Base-by-base conservation (phyloP, 2,888 invertebrate genomes). In the Linnaemya tessellans region DNA sequence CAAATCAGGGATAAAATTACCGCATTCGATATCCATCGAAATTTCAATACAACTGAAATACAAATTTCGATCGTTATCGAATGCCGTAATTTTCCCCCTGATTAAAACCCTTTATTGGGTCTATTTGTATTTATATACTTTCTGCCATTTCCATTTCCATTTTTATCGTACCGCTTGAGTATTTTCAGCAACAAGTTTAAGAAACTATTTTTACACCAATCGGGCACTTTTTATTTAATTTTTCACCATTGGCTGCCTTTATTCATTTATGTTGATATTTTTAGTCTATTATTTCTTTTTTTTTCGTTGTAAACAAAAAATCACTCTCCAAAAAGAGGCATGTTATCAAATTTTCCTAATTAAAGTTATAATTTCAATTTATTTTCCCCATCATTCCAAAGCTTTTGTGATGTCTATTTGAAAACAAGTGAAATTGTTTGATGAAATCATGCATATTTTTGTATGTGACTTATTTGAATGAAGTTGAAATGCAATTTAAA, bases 381-480 rank as follows among this genome's bases (percentile, higher is more conserved):
- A n/a, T 22, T 68, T 68, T 74, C 30, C 13, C 1, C 62, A 30
- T 35, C n/a, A 35, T 58, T 8, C 1, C 25, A 68, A 70, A 35
- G 85, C 85, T 85, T 85, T 79, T 85, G 85, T 85, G 74, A 82
- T 82, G 78, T 78, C 46, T 35, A 13, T 22, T 81, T 68, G 18
- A 38, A 75, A 67, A 60, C 9, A 58, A 41, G 22, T 43, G n/a
- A 62, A 71, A 70, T 58, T 58, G 41, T 41, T 54, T 13, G 43
- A 65, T 15, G 11, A 58, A 30, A 41, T 49, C n/a, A 38, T 60
- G 20, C 38, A 51, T 41, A 41, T 64, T 0, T 54, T 58, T 82
- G 64, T 68, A 46, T 65, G 67, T 51, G 15, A 68, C n/a, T 67
- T 58, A 20, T 58, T 74, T 49, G 75, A 73, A 75, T 75, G 81